Conservation (phyloP, 2,113 vertebrate genomes). For the Xiphias gladius region DNA sequence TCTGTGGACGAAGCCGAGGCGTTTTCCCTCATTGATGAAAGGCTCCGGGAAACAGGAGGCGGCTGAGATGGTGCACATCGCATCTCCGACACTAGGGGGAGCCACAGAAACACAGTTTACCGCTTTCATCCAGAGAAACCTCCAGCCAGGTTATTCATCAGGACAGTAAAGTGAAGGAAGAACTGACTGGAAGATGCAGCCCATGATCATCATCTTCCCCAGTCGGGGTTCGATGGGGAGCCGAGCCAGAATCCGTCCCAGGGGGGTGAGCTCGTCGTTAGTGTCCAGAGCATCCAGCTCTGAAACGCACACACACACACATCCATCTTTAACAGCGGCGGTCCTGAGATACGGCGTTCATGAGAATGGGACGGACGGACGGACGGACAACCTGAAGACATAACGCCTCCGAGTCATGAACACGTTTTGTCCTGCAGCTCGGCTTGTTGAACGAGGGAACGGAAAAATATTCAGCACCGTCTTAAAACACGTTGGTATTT, state of each 20-base stretch:
- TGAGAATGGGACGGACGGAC: no score
- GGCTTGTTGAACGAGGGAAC: no score
- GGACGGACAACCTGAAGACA: no score
- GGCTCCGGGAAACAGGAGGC: constrained; percentile 96
- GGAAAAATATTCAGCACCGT: no score
- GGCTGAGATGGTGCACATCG: constrained; percentile 94
- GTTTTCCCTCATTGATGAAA: constrained; percentile 94
- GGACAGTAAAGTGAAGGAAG: rapidly evolving
- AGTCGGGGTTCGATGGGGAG: constrained; percentile 96
- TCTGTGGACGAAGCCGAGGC: constrained; percentile 93
- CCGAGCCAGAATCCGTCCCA: constrained; percentile 93
- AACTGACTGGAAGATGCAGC: constrained; percentile 95
- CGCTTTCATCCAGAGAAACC: neutral
- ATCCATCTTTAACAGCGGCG: neutral
- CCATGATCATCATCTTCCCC: constrained; percentile 99
- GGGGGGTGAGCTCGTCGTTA: constrained; percentile 94
- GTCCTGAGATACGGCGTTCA: no score
- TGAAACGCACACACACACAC: constrained; percentile 58
- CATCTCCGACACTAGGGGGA: constrained; percentile 91
- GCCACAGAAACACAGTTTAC: neutral
- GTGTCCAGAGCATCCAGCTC: constrained; percentile 94
- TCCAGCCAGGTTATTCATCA: neutral
- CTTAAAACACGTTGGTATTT: no score
- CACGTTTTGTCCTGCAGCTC: no score
- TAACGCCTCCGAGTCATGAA: no score